These are phyloP conservation scores for Apodemus sylvaticus DNA, from an alignment of 2,113 vertebrate genomes.

Conservation along the genomic window DNA sequence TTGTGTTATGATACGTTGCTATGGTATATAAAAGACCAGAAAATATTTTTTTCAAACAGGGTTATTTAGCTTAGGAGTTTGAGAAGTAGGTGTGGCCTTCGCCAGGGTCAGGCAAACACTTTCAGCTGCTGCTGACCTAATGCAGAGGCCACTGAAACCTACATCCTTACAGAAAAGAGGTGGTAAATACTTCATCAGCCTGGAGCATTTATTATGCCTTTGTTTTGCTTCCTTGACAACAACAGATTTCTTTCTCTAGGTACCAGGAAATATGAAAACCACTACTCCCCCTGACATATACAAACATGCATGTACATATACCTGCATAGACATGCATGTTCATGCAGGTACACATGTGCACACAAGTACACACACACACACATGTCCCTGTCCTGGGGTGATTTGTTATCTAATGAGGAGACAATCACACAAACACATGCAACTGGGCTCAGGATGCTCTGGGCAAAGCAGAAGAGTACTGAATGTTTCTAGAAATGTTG, in stretches of 20 bases:
- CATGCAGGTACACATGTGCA: too few relatives aligned
- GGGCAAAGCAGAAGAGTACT: not conserved
- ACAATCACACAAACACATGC: not conserved
- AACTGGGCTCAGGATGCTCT: not conserved
- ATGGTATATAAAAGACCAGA: not conserved
- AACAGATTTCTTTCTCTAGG: not conserved
- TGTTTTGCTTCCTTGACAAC: slow-evolving; percentile 26
- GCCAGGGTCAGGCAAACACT: not conserved
- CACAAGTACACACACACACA: too few relatives aligned
- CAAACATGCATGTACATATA: not conserved
- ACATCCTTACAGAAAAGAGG: not conserved
- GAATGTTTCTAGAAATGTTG: not conserved
- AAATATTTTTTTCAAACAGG: not conserved
- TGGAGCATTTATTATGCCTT: not conserved
- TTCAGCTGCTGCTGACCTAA: not conserved
- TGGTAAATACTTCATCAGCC: not conserved
- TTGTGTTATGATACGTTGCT: not conserved
- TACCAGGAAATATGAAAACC: slow-evolving; percentile 26
- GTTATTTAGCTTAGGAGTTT: not conserved
- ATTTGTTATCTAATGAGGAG: not conserved
- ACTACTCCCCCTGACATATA: not conserved
- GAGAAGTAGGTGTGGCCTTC: not conserved
- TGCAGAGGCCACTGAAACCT: not conserved
- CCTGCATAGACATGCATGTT: not conserved
- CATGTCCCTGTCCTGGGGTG: not conserved